Percentiles rank a stretch among this genome's conserved stretches.
Evolutionary conservation across 2,113 vertebrate species (phyloP).

Genomic region (Corynorhinus townsendii): DNA sequence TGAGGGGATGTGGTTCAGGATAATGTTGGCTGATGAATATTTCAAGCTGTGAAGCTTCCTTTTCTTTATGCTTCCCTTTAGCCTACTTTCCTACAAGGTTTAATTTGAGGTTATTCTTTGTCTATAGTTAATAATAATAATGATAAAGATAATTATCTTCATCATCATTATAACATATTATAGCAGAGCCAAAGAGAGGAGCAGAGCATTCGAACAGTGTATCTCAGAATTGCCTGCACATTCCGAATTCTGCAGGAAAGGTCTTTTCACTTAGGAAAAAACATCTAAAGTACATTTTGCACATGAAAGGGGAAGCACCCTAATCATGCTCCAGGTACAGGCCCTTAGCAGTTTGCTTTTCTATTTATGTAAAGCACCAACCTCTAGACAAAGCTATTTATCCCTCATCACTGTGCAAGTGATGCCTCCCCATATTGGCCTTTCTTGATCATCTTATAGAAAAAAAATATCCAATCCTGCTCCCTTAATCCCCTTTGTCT

Average conservation of each 20-base stretch:
- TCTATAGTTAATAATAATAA: not conserved
- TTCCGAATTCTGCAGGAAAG: not conserved
- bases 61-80: not conserved
- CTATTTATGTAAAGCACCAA: not conserved
- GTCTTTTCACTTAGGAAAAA: not conserved
- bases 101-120: not conserved
- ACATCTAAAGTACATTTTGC: not conserved
- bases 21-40: not conserved
- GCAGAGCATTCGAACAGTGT: fast-evolving
- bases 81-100: not conserved
- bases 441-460: not conserved
- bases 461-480: not conserved
- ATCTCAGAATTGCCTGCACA: not conserved
- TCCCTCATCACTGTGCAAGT: not conserved
- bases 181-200: not conserved
- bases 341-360: not conserved
- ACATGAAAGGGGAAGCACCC: not conserved
- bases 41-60: not conserved
- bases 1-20: not conserved
- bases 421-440: not conserved
- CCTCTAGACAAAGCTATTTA: not conserved
- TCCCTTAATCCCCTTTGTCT: not conserved
- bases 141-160: not conserved
- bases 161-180: not conserved
- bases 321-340: not conserved